Conservation (phyloP, 1,140 invertebrate species). For the Propsilocerus akamusi region DNA sequence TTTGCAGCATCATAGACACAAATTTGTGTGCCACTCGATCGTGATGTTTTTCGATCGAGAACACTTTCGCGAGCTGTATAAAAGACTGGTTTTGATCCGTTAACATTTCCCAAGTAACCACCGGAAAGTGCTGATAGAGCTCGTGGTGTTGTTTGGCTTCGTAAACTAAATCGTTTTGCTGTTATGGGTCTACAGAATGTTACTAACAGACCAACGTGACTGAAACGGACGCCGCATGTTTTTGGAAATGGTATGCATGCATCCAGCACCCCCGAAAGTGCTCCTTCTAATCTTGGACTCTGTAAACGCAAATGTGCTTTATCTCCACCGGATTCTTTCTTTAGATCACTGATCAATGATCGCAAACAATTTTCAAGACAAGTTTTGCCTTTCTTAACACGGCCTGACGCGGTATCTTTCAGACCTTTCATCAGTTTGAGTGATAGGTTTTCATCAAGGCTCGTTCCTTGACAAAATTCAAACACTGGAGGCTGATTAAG, state of each 20-base stretch:
- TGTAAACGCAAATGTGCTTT: constrained; percentile 22
- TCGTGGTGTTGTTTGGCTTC: constrained; percentile 23
- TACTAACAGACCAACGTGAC: constrained; percentile 62
- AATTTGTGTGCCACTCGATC: constrained; percentile 36
- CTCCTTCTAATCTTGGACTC: constrained; percentile 20
- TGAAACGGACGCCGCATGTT: constrained; percentile 86
- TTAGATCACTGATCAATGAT: constrained; percentile 47
- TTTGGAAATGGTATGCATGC: constrained; percentile 85
- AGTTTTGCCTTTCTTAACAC: constrained; percentile 55
- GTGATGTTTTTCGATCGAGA: constrained; percentile 23
- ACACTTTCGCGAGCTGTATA: constrained; percentile 31
- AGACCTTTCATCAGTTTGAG: constrained; percentile 46
- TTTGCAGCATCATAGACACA: constrained; percentile 62
- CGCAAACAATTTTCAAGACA: constrained; percentile 65
- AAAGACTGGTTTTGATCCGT: constrained; percentile 29
- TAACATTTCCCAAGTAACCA: constrained; percentile 30
- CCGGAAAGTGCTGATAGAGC: constrained; percentile 51
- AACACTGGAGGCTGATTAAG: constrained; percentile 47
- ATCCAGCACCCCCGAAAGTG: constrained; percentile 33
- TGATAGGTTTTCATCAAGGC: constrained; percentile 36
- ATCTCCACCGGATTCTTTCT: constrained; percentile 29
- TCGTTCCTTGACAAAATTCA: constrained; percentile 38
- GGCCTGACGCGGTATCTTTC: constrained; percentile 49
- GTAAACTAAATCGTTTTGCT: constrained; percentile 36
- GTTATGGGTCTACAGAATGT: constrained; percentile 69